Conservation (phyloP, 2,797 vertebrate species). For the Rhyacichthys aspro region DNA sequence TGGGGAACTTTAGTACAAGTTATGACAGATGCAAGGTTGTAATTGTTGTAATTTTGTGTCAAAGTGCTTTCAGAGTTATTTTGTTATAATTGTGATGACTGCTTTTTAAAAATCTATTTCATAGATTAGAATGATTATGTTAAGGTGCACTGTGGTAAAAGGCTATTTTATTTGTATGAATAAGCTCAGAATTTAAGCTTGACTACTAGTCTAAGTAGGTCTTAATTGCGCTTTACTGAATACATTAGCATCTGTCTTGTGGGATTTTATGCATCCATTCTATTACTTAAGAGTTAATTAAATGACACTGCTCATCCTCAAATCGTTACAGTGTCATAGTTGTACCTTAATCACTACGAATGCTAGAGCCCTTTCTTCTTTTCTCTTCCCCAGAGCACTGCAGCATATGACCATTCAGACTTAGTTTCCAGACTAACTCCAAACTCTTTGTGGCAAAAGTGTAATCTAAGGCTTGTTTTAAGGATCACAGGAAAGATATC, state of each 20-base stretch:
- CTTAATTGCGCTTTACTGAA: constrained; percentile 18
- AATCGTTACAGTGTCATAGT: constrained; percentile 13
- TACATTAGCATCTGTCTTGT: constrained; percentile 13
- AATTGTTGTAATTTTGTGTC: constrained; percentile 1
- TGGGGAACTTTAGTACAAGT: neutral
- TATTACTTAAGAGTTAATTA: constrained; percentile 25
- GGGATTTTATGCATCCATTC: constrained; percentile 16
- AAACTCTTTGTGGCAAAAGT: neutral
- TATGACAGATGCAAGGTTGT: constrained; percentile 20
- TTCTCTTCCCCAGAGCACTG: constrained; percentile 43
- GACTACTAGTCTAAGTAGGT: constrained; percentile 3
- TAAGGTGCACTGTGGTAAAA: constrained; percentile 4
- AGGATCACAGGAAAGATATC: too few relatives aligned
- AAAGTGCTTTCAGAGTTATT: neutral
- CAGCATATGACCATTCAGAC: neutral
- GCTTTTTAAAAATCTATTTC: constrained; percentile 14
- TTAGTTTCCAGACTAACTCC: neutral
- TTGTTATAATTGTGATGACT: constrained; percentile 19
- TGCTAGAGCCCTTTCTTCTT: constrained; percentile 16
- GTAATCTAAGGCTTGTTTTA: too few relatives aligned
- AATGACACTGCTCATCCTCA: constrained; percentile 12
- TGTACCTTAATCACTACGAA: constrained; percentile 14
- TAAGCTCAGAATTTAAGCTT: constrained; percentile 21
- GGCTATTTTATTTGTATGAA: constrained; percentile 10
- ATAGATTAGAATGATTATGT: constrained; percentile 1